A percentile compares a stretch with the other conserved stretches of the same genome.
Evolutionary conservation across 2,888 invertebrate species (phyloP).

Genomic region (Opisthograptis luteolata): DNA sequence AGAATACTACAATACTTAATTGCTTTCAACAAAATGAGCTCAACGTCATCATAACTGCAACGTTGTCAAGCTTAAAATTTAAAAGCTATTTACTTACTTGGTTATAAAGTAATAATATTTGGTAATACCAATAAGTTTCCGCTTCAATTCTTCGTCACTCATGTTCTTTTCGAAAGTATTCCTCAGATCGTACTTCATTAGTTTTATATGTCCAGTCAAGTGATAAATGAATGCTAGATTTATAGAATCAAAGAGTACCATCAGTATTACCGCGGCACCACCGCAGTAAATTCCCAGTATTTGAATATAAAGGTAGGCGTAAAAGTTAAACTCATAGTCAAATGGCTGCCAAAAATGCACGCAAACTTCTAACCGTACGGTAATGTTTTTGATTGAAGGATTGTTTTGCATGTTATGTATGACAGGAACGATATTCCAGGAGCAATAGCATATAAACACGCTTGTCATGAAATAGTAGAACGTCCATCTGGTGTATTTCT

Average conservation of each 20-base stretch:
- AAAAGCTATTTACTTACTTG: conserved; percentile 43
- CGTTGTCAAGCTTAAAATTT: no score
- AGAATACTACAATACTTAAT: no score
- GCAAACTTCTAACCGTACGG: conserved; percentile 42
- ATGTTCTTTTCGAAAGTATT: conserved; percentile 27
- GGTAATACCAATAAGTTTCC: conserved; percentile 37
- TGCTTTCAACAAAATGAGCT: no score
- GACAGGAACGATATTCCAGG: conserved; percentile 42
- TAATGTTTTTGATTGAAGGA: conserved; percentile 41
- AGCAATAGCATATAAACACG: conserved; percentile 32
- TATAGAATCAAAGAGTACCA: conserved; percentile 39
- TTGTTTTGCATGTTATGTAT: conserved; percentile 41
- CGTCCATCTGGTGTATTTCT: conserved; percentile 39
- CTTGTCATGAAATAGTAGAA: conserved; percentile 30
- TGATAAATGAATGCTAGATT: conserved; percentile 45
- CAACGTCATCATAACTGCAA: no score
- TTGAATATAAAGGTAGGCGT: conserved; percentile 42
- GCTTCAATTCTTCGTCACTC: conserved; percentile 34
- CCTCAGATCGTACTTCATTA: conserved; percentile 44
- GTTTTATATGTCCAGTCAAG: conserved; percentile 48
- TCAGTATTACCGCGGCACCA: conserved; percentile 5
- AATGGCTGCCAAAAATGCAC: conserved; percentile 49
- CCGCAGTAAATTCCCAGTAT: conserved; percentile 35
- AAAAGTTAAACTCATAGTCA: conserved; percentile 45
- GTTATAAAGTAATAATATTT: conserved; percentile 48